Evolutionary conservation across 2,888 invertebrate genomes (phyloP).

Genomic region (Rhaphigaster nebulosa): DNA sequence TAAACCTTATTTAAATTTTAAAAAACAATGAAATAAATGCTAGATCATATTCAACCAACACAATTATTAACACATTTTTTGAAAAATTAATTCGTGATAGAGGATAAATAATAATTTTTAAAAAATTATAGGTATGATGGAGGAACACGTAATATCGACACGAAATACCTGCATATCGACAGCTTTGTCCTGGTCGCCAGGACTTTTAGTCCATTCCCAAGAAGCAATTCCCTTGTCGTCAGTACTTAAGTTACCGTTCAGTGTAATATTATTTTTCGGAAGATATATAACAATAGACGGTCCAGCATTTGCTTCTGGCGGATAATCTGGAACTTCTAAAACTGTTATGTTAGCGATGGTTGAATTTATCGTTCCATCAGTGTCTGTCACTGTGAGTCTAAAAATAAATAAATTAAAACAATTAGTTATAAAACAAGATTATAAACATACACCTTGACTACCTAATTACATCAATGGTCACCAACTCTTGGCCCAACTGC

Average conservation of each 20-base stretch:
- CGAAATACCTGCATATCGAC: conserved; percentile 90
- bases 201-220: conserved; percentile 96
- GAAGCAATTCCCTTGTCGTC: conserved; percentile 94
- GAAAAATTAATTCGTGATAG: no score
- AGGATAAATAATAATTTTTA: background rate
- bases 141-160: background rate
- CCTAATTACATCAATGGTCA: background rate
- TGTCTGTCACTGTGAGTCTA: conserved; percentile 89
- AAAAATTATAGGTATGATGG: background rate
- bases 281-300: conserved; percentile 90
- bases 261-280: conserved; percentile 86
- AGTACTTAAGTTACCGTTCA: conserved; percentile 91
- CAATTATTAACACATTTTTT: no score
- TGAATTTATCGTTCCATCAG: conserved; percentile 87
- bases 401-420: conserved; percentile 64
- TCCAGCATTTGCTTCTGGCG: conserved; percentile 95
- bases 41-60: no score
- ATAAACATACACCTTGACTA: background rate
- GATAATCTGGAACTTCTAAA: conserved; percentile 92
- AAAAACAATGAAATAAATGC: no score
- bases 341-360: conserved; percentile 91
- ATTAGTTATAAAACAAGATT: background rate
- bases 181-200: conserved; percentile 88
- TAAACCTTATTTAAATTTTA: no score
- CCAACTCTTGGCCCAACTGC: background rate